Conservation (phyloP, 2,888 invertebrate genomes). For the Cheilosia soror region DNA sequence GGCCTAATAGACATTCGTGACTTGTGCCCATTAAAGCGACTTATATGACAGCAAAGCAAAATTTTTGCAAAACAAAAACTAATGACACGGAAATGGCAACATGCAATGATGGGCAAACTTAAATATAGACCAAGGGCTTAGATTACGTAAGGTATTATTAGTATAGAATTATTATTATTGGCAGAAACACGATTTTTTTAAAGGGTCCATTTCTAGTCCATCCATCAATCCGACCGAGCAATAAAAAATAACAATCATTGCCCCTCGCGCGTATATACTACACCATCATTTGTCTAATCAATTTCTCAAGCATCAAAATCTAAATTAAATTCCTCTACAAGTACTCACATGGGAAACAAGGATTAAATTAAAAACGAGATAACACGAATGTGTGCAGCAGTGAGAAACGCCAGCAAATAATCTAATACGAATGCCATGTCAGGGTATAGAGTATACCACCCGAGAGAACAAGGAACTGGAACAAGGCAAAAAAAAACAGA, state of each 20-base stretch:
- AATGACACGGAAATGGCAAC: no score
- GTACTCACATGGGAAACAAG: slow-evolving; percentile 56
- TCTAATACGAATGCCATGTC: slow-evolving; percentile 70
- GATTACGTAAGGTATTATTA: no score
- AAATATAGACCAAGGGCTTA: no score
- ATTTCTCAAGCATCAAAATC: slow-evolving; percentile 43
- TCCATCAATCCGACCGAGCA: no score
- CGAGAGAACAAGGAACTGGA: slow-evolving; percentile 4
- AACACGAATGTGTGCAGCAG: slow-evolving; percentile 25
- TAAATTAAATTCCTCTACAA: slow-evolving; percentile 64
- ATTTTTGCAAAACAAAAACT: no score
- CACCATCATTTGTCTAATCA: slow-evolving; percentile 22
- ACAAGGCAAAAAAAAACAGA: slow-evolving; percentile 15
- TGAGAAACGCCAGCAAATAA: slow-evolving; percentile 67
- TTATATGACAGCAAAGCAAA: no score
- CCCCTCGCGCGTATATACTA: no score
- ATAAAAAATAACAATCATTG: no score
- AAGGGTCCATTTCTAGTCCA: not conserved
- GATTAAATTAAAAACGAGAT: slow-evolving; percentile 54
- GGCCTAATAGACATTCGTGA: no score
- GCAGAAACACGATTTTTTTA: slow-evolving; percentile 36
- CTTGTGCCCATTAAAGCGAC: no score
- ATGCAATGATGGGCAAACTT: no score
- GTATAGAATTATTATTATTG: not conserved
- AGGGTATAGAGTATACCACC: slow-evolving; percentile 9